Base-by-base conservation (phyloP, 2,797 vertebrate genomes). In the Decapterus maruadsi region DNA sequence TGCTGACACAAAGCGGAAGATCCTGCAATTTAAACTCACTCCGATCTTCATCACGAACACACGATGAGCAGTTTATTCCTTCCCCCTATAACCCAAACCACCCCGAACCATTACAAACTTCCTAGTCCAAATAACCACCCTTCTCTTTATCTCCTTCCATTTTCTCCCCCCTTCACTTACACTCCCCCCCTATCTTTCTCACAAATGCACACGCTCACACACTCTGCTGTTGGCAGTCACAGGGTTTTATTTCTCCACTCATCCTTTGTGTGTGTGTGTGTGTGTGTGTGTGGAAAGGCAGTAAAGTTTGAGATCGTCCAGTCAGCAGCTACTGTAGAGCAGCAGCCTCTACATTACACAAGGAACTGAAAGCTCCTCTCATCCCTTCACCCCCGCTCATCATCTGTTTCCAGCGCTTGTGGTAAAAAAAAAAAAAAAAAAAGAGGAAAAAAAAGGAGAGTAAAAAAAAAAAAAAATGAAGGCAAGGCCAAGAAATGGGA, bases 221-320 rank as follows among this genome's bases (percentile, higher is more conserved):
- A 56, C 53, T 59, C 75, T 73, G 34, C 70, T 83, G 68, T 78
- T 86, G 76, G 81, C 70, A 82, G 71, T 75, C 71, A 38, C 58
- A 72, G 20, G 46, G 38, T 70, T 86, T 84, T 78, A 82, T 80
- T 87, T 88, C 78, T 80, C 76, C 78, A 62, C 72, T 77, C 81
- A 80, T 83, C 54, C 46, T 73, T 66, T 65, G 55, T 70, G 40
- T 70, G 55, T 75, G 51, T 67, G 76, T 78, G 61, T 70, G 79
- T 65, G 55, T 70, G 40, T 70, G 55, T 75, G 51, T 67, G 76
- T 78, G 61, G 38, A 85, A 84, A 81, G 82, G 85, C 81, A 82
- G 88, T 87, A 75, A 92, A 90, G 84, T 90, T 85, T 75, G 58
- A 84, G 76, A 83, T 46, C 50, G 74, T 89, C 87, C 84, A 88